phyloP scores from a whole-genome alignment of 2,797 vertebrate genomes.

The Alectoris magna region DNA sequence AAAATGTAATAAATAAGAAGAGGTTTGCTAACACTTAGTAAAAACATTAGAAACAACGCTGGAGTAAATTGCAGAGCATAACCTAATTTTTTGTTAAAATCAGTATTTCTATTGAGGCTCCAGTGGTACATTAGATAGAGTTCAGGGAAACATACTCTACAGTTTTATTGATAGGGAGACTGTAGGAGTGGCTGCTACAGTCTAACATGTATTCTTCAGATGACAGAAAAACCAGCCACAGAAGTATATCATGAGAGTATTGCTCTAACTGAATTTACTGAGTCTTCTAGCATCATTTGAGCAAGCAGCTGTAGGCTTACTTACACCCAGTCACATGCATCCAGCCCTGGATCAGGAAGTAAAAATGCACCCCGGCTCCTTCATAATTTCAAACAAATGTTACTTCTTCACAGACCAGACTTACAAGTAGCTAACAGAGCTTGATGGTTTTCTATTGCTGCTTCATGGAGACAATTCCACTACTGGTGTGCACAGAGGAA shows the following conservation, averaged over 20 bases:
- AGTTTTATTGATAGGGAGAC: not conserved
- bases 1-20: not conserved
- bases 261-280: not conserved
- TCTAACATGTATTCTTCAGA: not conserved
- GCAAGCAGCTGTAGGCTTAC: not conserved
- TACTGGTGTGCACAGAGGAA: not conserved
- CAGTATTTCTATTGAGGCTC: not conserved
- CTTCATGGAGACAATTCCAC: not conserved
- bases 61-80: fast-evolving
- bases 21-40: not conserved
- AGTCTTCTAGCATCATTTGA: not conserved
- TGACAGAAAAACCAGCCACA: not conserved
- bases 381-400: not conserved
- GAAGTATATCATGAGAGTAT: not conserved
- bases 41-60: not conserved
- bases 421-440: not conserved
- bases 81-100: not conserved
- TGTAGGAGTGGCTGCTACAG: not conserved
- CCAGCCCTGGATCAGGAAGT: not conserved
- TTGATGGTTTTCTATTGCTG: not conserved
- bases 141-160: not conserved
- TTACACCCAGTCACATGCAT: not conserved
- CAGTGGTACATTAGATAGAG: not conserved
- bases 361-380: not conserved
- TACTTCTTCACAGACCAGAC: not conserved